Base-by-base conservation (phyloP, 2,797 vertebrate species). In the Rhabdophis nuchalis region DNA sequence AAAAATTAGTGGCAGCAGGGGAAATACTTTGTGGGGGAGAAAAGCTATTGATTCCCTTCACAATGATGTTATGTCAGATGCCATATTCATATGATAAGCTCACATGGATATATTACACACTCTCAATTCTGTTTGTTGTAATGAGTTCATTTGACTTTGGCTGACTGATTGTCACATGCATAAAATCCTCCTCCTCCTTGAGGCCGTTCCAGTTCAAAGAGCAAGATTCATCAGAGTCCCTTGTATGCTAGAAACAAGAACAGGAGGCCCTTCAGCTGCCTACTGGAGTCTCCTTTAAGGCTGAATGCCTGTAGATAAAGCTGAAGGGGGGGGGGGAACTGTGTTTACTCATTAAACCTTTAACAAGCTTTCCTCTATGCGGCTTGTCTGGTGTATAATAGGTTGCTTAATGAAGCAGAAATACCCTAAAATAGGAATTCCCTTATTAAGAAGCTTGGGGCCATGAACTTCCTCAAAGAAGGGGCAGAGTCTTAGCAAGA, bases 271-370 rank as follows among this genome's bases (percentile, higher is more conserved):
- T 92, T 96, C 93, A 92, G 90, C 92, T 89, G 64, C n/a, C 90
- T 85, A 85, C 68, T 89, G 12, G 56, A 0, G 0, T 95, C 85
- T 90, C 0, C 0, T 91, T 92, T 96, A 52, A 92, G 93, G 94
- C 93, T 92, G 90, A 95, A 53, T 87, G 91, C 93, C 92, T 88
- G 93, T 57, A 86, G 89, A 90, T 93, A 93, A 93, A 0, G 0
- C 93, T 90, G 68, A 46, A 57, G 53, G 27, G 41, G 85, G 36
- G n/a, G n/a, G n/a, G 89, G 68, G 87, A 23, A 36, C 57, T 95
- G 93, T 96, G 94, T 94, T 96, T 96, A 95, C 94, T 95, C 89
- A 94, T 95, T 94, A 95, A 95, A 95, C 90, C 68, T 89, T 92
- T 95, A 89, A 95, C 13, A 3, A 93, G 94, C 93, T 93, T 93